Evolutionary conservation across 2,797 vertebrate genomes (phyloP), one percentile per base, ranked within the genome.

Genomic region (Squalus acanthias): DNA sequence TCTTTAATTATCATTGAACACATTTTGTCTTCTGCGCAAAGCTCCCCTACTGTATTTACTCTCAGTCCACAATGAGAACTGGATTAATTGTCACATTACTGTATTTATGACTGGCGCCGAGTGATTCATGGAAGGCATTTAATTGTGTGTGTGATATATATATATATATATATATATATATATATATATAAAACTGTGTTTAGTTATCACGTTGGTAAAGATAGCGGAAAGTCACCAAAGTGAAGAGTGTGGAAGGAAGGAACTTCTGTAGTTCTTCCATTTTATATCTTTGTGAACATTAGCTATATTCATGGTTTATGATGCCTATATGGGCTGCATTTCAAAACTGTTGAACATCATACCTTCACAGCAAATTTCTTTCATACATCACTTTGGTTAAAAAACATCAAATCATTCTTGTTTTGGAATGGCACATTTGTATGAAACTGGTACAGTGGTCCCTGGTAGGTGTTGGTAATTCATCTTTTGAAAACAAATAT

Each of bases 151-250:
- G 39, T 39, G 39, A 39, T 39, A 39, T 39, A 95, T 95, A 39
- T 95, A 76, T 95, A 95, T 57, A 57, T 57, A 57, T 57, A 57
- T 57, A 57, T 57, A 57, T 57, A 57, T 57, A 57, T 57, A 57
- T 57, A 95, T 74, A 95, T 95, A 39, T 95, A 76, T 76, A 95
- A 53, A 95, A 50, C 26, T 95, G 70, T 95, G 50, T 72, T 95
- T 76, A 76, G 94, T 76, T 95, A 57, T 95, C 70, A 72, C 24
- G 74, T 76, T 95, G 70, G 24, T n/a, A 53, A 76, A 57, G 24
- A n/a, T 76, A 74, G 65, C 20, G 20, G 67, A 13, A 69, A 29
- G 53, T 72, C 46, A 57, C 70, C 94, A 76, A 95, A 95, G 50
- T 95, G 24, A 76, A 57, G 69, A 50, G 20, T 95, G 17, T 70